Evolutionary conservation across 1,140 invertebrate species (phyloP).

Genomic region (Drosophila rufa): DNA sequence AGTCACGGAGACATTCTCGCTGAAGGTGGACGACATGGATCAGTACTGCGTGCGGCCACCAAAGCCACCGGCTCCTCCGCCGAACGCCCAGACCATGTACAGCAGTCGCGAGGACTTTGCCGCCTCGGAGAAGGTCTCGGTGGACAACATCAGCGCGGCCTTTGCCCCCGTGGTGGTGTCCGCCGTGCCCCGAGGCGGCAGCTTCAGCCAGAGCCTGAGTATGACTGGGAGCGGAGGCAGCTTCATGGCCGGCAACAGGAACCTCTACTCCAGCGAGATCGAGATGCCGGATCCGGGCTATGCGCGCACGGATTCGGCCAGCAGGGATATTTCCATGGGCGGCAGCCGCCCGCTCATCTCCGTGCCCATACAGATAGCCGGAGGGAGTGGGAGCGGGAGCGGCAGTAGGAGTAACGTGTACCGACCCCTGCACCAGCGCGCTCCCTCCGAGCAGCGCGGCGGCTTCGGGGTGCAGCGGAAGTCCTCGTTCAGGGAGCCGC

Average conservation of each 20-base stretch:
- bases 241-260: conserved; percentile 74
- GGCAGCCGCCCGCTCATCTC: conserved; percentile 74
- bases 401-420: conserved; percentile 41
- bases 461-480: conserved; percentile 53
- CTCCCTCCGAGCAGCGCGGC: conserved; percentile 75
- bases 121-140: conserved; percentile 59
- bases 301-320: conserved; percentile 48
- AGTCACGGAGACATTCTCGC: conserved; percentile 77
- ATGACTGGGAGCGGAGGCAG: conserved; percentile 43
- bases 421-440: conserved; percentile 48
- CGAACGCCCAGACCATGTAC: conserved; percentile 66
- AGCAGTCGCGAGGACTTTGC: conserved; percentile 79
- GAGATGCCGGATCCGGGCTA: conserved; percentile 48
- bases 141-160: conserved; percentile 66
- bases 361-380: conserved; percentile 70
- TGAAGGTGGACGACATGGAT: conserved; percentile 84
- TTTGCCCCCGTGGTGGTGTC: conserved; percentile 77
- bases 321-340: conserved; percentile 62
- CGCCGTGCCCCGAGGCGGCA: conserved; percentile 47
- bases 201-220: conserved; percentile 36
- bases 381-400: conserved; percentile 22
- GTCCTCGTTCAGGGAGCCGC: conserved; percentile 65
- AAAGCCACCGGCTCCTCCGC: conserved; percentile 52
- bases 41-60: conserved; percentile 67
- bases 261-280: conserved; percentile 75